Conservation (phyloP, 1,140 invertebrate genomes). For the Hyles euphorbiae region DNA sequence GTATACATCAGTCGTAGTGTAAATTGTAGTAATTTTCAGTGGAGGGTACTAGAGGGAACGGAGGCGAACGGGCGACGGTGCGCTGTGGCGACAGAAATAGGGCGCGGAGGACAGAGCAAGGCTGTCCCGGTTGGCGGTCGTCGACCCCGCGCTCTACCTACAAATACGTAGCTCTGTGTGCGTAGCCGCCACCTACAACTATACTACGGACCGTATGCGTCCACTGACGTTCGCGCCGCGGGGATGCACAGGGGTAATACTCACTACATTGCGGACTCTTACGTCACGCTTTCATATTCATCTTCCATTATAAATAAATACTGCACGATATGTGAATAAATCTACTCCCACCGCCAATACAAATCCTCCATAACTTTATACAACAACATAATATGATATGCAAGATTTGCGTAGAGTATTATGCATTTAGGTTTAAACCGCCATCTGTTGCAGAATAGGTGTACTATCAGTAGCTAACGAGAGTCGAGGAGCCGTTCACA, state of each 20-base stretch:
- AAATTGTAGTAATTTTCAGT: conserved; percentile 50
- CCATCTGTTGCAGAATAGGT: conserved; percentile 59
- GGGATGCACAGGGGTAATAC: conserved; percentile 19
- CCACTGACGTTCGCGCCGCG: conserved; percentile 16
- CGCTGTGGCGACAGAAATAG: conserved; percentile 70
- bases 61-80: conserved; percentile 24
- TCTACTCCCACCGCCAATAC: too few relatives aligned
- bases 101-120: conserved; percentile 73
- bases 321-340: too few relatives aligned
- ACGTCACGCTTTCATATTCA: conserved; percentile 7
- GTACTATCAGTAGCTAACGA: conserved; percentile 30
- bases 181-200: conserved; percentile 40
- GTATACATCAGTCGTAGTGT: conserved; percentile 2
- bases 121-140: conserved; percentile 69
- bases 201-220: conserved; percentile 29
- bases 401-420: too few relatives aligned
- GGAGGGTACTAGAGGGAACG: conserved; percentile 8
- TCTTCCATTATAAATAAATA: conserved; percentile 11
- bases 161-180: conserved; percentile 42
- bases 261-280: conserved; percentile 15
- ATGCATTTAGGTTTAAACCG: conserved; percentile 20
- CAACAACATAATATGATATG: too few relatives aligned
- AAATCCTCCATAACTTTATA: too few relatives aligned
- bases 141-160: conserved; percentile 57
- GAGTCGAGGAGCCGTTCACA: conserved; percentile 40